Conservation (phyloP, 2,888 invertebrate species). For the Orthosia gothica region DNA sequence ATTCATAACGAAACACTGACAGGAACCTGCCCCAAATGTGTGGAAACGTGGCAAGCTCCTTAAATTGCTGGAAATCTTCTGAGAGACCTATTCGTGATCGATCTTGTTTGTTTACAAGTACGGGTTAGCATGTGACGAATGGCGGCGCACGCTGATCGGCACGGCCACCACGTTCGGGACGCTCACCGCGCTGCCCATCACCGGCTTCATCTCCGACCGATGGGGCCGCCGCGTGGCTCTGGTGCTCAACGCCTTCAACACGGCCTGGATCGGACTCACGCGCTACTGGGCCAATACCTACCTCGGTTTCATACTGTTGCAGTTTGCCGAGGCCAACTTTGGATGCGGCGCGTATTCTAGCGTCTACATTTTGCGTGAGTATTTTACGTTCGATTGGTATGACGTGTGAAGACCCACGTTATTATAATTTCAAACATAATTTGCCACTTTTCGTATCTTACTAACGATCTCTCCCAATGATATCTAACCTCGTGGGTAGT, state of each 20-base stretch:
- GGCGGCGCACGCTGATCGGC: conserved; percentile 94
- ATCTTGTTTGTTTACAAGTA: conserved; percentile 83
- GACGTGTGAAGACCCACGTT: background rate
- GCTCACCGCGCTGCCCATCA: conserved; percentile 93
- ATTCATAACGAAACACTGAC: too few relatives aligned
- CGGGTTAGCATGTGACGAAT: conserved; percentile 92
- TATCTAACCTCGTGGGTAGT: background rate
- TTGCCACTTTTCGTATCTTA: background rate
- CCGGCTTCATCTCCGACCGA: conserved; percentile 94
- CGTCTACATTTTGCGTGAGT: conserved; percentile 93
- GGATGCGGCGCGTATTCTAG: conserved; percentile 93
- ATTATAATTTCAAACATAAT: background rate
- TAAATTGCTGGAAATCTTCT: too few relatives aligned
- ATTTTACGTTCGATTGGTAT: background rate
- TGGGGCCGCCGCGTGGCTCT: conserved; percentile 93
- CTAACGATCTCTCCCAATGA: too few relatives aligned
- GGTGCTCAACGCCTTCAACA: conserved; percentile 91
- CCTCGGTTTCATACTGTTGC: conserved; percentile 92
- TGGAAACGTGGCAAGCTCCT: too few relatives aligned
- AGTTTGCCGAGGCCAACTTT: conserved; percentile 93
- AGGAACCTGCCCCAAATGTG: too few relatives aligned
- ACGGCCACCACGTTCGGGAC: conserved; percentile 93
- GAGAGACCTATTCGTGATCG: conserved; percentile 39
- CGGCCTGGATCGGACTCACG: conserved; percentile 93
- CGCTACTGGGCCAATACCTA: conserved; percentile 92